phyloP scores from a whole-genome alignment of 53 echinoderm and acorn worm genomes.

The Patiria pectinifera region DNA sequence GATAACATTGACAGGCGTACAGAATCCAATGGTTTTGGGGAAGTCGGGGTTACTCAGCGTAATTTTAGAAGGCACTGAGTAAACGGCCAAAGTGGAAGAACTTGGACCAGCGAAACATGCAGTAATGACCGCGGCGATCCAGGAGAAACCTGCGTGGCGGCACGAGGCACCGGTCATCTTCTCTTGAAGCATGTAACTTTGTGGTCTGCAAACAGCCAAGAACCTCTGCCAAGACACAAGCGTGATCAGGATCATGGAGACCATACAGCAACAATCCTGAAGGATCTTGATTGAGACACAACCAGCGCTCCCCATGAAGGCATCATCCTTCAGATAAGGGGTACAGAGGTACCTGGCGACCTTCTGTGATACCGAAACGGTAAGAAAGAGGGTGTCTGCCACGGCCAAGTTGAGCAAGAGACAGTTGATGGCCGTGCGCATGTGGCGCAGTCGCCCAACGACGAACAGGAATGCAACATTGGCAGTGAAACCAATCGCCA shows the following conservation, averaged over 20 bases:
- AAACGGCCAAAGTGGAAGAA: neutral
- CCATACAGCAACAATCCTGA: constrained; percentile 50
- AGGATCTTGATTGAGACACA: constrained; percentile 3
- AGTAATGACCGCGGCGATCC: constrained; percentile 51
- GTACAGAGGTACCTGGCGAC: constrained; percentile 54
- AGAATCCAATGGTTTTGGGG: constrained; percentile 17
- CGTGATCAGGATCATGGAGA: constrained; percentile 76
- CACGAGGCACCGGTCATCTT: constrained; percentile 20
- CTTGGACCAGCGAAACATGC: constrained; percentile 64
- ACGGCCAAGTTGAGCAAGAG: constrained; percentile 81
- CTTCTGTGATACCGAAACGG: constrained; percentile 73
- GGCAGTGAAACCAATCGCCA: constrained; percentile 69
- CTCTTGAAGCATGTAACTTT: neutral
- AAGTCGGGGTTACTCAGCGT: constrained; percentile 43
- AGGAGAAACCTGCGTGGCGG: constrained; percentile 51
- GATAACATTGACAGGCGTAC: constrained; percentile 5
- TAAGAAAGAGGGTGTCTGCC: constrained; percentile 73
- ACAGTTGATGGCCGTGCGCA: constrained; percentile 77
- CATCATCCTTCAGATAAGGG: constrained; percentile 42
- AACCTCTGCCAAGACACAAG: constrained; percentile 79
- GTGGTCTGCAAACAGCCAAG: constrained; percentile 77
- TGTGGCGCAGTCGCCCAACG: constrained; percentile 70
- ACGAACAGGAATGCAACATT: constrained; percentile 83
- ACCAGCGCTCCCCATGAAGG: constrained; percentile 8
- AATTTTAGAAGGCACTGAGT: constrained; percentile 59